Percentiles rank a stretch among this genome's conserved stretches.
Evolutionary conservation across 2,113 vertebrate genomes (phyloP).

Genomic region (Cyprinodon variegatus): DNA sequence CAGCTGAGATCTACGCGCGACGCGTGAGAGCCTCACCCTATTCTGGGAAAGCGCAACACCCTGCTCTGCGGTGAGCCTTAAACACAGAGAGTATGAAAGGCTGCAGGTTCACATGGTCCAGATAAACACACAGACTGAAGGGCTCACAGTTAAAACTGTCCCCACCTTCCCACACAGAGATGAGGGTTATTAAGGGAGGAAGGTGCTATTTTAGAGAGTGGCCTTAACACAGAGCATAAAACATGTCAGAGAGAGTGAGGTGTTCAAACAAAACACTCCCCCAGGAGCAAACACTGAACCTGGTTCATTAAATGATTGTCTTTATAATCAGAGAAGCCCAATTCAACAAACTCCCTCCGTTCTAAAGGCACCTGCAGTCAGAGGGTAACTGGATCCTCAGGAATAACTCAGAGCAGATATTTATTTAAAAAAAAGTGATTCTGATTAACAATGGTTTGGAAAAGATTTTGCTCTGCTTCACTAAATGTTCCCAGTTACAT

Average conservation of each 20-base stretch:
- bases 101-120: constrained; percentile 18
- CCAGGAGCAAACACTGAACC: constrained; percentile 25
- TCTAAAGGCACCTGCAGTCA: neutral
- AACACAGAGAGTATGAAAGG: constrained; percentile 56
- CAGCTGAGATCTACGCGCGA: constrained; percentile 39
- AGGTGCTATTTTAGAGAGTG: constrained; percentile 15
- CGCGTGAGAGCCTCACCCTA: constrained; percentile 62
- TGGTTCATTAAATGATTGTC: neutral
- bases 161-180: constrained; percentile 1
- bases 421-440: neutral
- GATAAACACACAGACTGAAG: neutral
- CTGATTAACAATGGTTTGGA: neutral
- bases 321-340: neutral
- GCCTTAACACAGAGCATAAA: constrained; percentile 8
- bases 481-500: neutral
- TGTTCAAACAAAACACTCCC: constrained; percentile 43
- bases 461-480: neutral
- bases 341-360: too few relatives aligned
- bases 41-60: constrained; percentile 71
- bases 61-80: constrained; percentile 72
- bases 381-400: neutral
- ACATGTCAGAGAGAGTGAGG: constrained; percentile 9
- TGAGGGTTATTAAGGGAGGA: constrained; percentile 20
- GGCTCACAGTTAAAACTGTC: constrained; percentile 18
- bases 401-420: neutral